Evolutionary conservation across 2,113 vertebrate genomes (phyloP), one percentile per base, ranked within the genome.

Genomic region (Spermophilus dauricus): DNA sequence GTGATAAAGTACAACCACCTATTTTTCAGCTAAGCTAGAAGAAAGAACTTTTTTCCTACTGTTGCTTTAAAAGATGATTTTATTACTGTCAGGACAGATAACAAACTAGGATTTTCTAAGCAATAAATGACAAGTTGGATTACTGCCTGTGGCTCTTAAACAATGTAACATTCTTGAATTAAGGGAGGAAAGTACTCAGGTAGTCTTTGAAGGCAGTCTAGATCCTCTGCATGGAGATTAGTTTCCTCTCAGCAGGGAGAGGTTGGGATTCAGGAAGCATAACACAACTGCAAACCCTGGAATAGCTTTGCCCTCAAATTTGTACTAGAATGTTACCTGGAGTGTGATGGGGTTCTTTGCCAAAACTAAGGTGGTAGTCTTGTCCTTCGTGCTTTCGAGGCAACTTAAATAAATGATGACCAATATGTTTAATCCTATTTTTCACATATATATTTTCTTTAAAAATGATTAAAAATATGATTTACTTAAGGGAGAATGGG

Each of bases 31-130:
- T 78, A 72, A 96, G 65, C 69, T 85, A 75, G 85, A 91, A 93
- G 86, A 90, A 92, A 96, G 86, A 93, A 58, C 58, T 87, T 32
- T 61, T 61, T 13, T 90, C 53, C 61, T 96, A n/a, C 58, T 96
- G 5, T 97, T 96, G 80, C 84, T 97, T 93, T 95, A 80, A 94
- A 87, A 83, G 72, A 94, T 97, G 86, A 94, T 94, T 97, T 95
- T 76, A 83, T 96, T 94, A 92, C 75, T 34, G 63, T 96, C 32
- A 69, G 81, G 72, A 95, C 67, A 89, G 82, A 90, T 97, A 90
- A 90, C 72, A 97, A 91, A 51, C 67, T 92, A 51, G 73, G 63
- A 58, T 85, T 94, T 97, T 90, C 90, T 91, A 78, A 84, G 85
- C 76, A 96, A 72, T 96, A 87, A 85, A 89, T 86, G 92, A 87